Evolutionary conservation across 1,140 invertebrate species (phyloP).

Genomic region (Pogonus chalceus): DNA sequence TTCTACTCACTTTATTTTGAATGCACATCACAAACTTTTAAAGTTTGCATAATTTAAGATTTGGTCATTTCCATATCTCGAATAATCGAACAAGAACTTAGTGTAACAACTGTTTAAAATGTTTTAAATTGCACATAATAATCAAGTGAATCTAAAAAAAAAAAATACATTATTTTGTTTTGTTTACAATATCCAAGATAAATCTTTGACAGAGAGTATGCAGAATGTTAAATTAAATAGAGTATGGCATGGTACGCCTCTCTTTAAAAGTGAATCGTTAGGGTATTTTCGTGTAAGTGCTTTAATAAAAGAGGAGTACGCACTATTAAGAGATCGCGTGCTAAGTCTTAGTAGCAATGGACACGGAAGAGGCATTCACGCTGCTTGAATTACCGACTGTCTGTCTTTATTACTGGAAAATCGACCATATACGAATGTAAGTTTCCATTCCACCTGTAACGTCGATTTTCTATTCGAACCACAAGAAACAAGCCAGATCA

Average conservation of each 20-base stretch:
- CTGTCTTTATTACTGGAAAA: conserved; percentile 1
- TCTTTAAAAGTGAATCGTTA: background rate
- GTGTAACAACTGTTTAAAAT: background rate
- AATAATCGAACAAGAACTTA: background rate
- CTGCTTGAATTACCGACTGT: background rate
- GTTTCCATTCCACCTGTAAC: background rate
- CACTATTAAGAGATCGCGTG: background rate
- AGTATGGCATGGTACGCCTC: background rate
- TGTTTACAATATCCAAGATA: no score
- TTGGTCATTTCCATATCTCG: conserved; percentile 1
- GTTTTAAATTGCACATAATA: background rate
- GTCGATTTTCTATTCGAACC: background rate
- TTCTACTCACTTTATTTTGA: background rate
- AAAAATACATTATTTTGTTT: no score
- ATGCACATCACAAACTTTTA: conserved; percentile 6
- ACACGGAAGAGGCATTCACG: background rate
- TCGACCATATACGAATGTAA: background rate
- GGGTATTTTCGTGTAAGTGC: background rate
- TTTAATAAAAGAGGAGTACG: conserved; percentile 1
- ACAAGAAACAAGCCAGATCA: background rate
- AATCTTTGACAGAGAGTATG: no score
- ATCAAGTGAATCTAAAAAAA: no score
- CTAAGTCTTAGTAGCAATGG: background rate
- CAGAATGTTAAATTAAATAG: no score
- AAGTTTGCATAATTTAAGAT: conserved; percentile 4